Evolutionary conservation across 2,888 invertebrate genomes (phyloP).

Genomic region (Pseudoips prasinana): DNA sequence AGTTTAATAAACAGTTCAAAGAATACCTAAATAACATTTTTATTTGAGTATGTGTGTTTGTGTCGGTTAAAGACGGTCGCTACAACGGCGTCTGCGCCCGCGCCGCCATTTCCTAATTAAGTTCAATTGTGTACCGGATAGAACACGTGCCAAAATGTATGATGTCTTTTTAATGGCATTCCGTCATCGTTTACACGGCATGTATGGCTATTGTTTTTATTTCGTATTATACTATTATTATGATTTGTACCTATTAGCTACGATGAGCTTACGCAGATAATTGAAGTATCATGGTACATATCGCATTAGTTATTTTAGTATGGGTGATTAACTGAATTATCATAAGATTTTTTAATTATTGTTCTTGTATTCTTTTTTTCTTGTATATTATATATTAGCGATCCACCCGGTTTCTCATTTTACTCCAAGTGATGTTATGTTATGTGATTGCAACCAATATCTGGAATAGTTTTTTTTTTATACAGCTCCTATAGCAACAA

Average conservation of each 20-base stretch:
- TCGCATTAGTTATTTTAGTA: neutral
- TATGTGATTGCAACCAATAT: too few species aligned
- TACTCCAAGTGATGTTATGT: too few species aligned
- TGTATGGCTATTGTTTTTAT: slow-evolving; percentile 22
- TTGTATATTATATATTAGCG: too few species aligned
- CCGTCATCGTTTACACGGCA: slow-evolving; percentile 52
- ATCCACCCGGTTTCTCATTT: too few species aligned
- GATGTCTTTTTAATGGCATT: slow-evolving; percentile 60
- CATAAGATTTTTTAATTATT: too few species aligned
- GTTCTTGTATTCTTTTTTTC: too few species aligned
- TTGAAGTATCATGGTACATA: too few species aligned
- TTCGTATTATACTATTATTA: slow-evolving; percentile 26
- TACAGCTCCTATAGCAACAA: too few species aligned
- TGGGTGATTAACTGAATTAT: neutral
- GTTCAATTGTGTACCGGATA: slow-evolving; percentile 77
- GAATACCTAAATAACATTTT: slow-evolving; percentile 8
- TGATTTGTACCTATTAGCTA: too few species aligned
- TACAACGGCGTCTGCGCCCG: slow-evolving; percentile 48
- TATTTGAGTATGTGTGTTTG: slow-evolving; percentile 12
- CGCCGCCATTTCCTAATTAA: slow-evolving; percentile 79
- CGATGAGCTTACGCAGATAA: too few species aligned
- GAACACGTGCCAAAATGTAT: slow-evolving; percentile 78
- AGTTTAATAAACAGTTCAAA: too few species aligned
- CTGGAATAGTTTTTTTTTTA: too few species aligned
- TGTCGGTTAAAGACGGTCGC: slow-evolving; percentile 38